Percentiles rank a stretch among this genome's conserved stretches.
Evolutionary conservation across 2,113 vertebrate species (phyloP).

Genomic region (Rhipidura dahli): DNA sequence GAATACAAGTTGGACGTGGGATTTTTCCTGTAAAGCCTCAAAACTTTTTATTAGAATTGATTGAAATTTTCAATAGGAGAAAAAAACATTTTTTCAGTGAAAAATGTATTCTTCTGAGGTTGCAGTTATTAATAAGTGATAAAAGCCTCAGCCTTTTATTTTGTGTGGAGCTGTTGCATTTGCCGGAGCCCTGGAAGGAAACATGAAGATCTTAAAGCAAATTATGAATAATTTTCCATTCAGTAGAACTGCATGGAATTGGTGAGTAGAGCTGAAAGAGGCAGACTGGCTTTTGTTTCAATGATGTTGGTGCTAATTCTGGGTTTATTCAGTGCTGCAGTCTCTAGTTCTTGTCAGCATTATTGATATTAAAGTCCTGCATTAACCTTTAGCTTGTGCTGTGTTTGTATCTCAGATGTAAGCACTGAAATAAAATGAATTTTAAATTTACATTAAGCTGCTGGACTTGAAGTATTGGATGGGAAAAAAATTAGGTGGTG

Average conservation of each 20-base stretch:
- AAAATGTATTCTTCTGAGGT: neutral
- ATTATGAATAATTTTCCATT: neutral
- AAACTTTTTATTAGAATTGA: neutral
- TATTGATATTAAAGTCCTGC: neutral
- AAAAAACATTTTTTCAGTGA: neutral
- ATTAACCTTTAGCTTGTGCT: neutral
- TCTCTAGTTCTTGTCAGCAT: neutral
- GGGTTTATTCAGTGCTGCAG: neutral
- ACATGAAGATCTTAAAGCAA: conserved; percentile 25
- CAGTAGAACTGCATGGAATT: neutral
- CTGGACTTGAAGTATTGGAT: neutral
- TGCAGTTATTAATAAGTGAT: neutral
- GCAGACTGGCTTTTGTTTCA: neutral
- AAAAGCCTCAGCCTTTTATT: neutral
- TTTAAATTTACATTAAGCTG: neutral
- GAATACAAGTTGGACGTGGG: neutral
- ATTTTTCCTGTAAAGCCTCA: neutral
- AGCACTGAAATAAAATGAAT: neutral
- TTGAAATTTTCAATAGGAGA: neutral
- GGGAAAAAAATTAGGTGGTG: neutral
- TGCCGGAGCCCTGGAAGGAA: neutral
- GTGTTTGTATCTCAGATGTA: neutral
- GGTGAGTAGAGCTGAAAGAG: conserved; percentile 46
- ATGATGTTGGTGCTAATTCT: neutral
- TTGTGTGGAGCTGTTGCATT: neutral